A percentile compares a stretch with the other conserved stretches of the same genome.
Conservation (phyloP, 2,888 invertebrate species). For the Caenorhabditis japonica region DNA sequence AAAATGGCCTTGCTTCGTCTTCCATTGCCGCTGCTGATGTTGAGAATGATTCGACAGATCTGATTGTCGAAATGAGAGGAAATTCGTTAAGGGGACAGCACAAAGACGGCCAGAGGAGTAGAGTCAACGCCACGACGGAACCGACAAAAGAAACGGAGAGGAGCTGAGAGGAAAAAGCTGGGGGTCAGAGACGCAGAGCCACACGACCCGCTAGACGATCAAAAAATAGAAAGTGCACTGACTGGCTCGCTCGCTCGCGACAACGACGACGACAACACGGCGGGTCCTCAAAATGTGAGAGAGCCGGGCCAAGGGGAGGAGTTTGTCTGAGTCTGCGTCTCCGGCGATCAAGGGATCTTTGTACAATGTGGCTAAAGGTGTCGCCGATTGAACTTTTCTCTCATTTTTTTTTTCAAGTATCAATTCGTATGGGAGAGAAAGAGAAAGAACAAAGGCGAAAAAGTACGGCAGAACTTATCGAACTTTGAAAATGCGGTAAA, state of each 20-base stretch:
- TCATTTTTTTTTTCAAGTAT: background rate
- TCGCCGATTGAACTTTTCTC: conserved; percentile 1
- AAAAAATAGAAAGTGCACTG: conserved; percentile 46
- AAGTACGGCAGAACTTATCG: no score
- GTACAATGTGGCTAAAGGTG: background rate
- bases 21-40: conserved; percentile 1
- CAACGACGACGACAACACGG: conserved; percentile 17
- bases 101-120: conserved; percentile 9
- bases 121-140: conserved; percentile 30
- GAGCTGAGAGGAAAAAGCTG: conserved; percentile 12
- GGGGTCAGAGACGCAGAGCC: conserved; percentile 25
- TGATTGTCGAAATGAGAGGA: conserved; percentile 24
- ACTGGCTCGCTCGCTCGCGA: no score
- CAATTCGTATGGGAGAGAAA: background rate
- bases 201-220: conserved; percentile 27
- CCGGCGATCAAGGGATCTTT: conserved; percentile 20
- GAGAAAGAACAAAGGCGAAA: background rate
- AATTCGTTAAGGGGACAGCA: conserved; percentile 26
- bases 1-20: conserved; percentile 33
- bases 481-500: conserved; percentile 1
- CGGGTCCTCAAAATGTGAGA: conserved; percentile 27
- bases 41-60: conserved; percentile 25
- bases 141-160: conserved; percentile 21
- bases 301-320: conserved; percentile 14
- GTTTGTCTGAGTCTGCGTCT: conserved; percentile 11